These are phyloP conservation scores for Campylorhamphus procurvoides DNA, from an alignment of 2,113 vertebrate genomes.

Conservation along the genomic window DNA sequence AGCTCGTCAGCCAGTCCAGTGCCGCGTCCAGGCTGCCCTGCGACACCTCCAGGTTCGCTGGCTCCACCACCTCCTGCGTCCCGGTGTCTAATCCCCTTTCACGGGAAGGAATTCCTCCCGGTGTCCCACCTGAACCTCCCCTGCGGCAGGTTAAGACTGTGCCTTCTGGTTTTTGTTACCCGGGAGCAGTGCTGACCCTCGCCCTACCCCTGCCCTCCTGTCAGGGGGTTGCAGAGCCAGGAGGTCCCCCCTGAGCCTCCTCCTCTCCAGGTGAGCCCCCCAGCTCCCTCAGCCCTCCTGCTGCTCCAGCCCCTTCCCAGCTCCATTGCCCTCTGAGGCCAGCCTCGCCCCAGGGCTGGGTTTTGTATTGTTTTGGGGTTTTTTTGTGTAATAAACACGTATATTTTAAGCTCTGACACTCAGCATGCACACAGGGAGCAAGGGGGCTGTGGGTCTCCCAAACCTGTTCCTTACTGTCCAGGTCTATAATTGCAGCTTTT, in stretches of 20 bases:
- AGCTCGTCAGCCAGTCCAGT: not conserved
- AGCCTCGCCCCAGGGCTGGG: not conserved
- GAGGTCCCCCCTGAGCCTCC: not conserved
- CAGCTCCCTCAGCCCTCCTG: not conserved
- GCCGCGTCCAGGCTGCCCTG: not conserved
- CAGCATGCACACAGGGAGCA: fast-evolving
- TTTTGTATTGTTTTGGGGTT: fast-evolving
- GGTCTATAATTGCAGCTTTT: fast-evolving
- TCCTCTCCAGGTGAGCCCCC: not conserved
- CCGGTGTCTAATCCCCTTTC: not conserved
- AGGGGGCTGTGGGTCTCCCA: too few relatives aligned
- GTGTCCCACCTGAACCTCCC: not conserved
- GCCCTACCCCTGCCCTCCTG: not conserved
- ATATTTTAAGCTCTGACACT: not conserved
- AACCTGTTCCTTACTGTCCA: fast-evolving
- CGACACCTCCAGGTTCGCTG: too few relatives aligned
- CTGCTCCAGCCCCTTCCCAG: not conserved
- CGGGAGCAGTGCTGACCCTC: not conserved
- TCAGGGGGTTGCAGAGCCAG: not conserved
- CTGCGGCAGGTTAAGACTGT: not conserved
- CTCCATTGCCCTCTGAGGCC: fast-evolving
- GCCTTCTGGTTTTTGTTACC: not conserved
- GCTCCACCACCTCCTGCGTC: not conserved
- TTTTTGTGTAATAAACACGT: not conserved
- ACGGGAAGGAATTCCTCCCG: not conserved